Conservation (phyloP, 2,797 vertebrate species). For the Emydoidea blandingii region DNA sequence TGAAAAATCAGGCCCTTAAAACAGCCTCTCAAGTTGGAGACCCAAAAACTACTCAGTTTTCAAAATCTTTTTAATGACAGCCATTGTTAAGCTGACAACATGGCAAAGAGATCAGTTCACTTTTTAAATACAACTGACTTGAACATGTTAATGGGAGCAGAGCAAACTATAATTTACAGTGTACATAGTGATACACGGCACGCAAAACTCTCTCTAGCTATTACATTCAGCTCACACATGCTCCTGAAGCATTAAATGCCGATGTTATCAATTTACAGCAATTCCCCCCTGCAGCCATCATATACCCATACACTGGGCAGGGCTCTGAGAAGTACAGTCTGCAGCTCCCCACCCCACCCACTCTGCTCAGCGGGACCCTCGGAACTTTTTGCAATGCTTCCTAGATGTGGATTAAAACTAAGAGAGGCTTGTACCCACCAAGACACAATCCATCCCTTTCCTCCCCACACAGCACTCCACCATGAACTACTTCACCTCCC, state of each 20-base stretch:
- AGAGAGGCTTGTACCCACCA: slow-evolving; percentile 53
- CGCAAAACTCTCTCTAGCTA: background rate
- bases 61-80: background rate
- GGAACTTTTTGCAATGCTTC: slow-evolving; percentile 57
- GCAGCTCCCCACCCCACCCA: slow-evolving; percentile 32
- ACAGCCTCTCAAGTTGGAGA: too few relatives aligned
- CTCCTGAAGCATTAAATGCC: fast-evolving
- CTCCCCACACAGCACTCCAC: slow-evolving; percentile 70
- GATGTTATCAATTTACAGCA: background rate
- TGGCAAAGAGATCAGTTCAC: background rate
- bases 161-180: too few relatives aligned
- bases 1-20: too few relatives aligned
- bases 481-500: slow-evolving; percentile 70
- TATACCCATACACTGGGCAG: background rate
- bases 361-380: background rate
- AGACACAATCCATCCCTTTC: slow-evolving; percentile 69
- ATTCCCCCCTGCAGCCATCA: background rate
- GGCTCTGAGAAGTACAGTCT: background rate
- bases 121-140: background rate
- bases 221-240: background rate
- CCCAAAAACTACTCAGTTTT: background rate
- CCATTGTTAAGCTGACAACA: background rate
- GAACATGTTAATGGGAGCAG: too few relatives aligned
- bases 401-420: slow-evolving; percentile 66
- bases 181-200: background rate